phyloP scores from a whole-genome alignment of 2,888 invertebrate genomes.

The Epirrhoe tristata region DNA sequence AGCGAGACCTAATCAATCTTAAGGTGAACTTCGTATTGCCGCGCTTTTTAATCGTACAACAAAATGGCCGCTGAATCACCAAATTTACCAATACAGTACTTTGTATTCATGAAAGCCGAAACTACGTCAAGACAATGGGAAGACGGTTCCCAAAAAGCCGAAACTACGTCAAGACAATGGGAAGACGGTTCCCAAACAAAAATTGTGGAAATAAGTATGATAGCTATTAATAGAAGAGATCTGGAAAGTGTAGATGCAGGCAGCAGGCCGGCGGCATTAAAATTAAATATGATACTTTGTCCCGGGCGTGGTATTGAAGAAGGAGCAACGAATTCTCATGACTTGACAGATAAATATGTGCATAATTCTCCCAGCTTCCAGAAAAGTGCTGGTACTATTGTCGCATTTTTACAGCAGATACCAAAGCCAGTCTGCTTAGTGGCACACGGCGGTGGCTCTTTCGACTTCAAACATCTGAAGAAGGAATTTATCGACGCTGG shows the following conservation, averaged over 20 bases:
- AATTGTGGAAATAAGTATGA: conserved; percentile 20
- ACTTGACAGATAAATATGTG: conserved; percentile 4
- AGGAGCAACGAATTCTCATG: conserved; percentile 6
- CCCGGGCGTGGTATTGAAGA: conserved; percentile 15
- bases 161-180: conserved; percentile 22
- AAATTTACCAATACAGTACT: conserved; percentile 14
- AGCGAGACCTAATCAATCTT: background rate
- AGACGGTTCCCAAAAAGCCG: conserved; percentile 6
- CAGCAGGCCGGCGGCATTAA: conserved; percentile 7
- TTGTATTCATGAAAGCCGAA: conserved; percentile 26
- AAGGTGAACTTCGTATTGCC: conserved; percentile 6
- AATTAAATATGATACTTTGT: conserved; percentile 15
- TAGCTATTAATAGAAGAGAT: conserved; percentile 20
- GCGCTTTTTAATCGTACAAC: background rate
- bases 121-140: conserved; percentile 23
- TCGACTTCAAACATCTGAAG: conserved; percentile 21
- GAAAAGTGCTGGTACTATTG: conserved; percentile 7
- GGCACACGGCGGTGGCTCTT: conserved; percentile 11
- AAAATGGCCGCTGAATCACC: conserved; percentile 14
- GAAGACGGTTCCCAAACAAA: conserved; percentile 12
- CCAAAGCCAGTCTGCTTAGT: conserved; percentile 25
- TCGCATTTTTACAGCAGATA: conserved; percentile 11
- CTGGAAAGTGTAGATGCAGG: conserved; percentile 6
- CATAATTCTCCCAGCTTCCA: conserved; percentile 9
- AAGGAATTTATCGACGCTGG: conserved; percentile 9